These are phyloP conservation scores for Sisyra terminalis DNA, from an alignment of 2,888 invertebrate species.

Conservation along the genomic window DNA sequence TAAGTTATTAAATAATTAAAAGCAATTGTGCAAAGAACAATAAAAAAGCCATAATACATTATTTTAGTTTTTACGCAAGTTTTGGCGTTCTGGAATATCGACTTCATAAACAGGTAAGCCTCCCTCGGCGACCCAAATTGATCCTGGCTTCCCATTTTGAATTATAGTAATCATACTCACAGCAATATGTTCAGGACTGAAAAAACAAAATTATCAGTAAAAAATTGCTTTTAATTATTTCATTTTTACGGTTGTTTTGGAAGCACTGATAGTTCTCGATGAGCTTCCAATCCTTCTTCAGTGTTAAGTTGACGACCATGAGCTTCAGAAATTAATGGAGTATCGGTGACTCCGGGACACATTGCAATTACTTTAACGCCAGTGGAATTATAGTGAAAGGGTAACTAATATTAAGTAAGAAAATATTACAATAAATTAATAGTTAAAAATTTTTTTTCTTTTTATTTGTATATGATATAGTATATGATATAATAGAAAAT, in stretches of 20 bases:
- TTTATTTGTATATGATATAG: too few relatives aligned
- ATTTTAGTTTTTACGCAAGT: conserved; percentile 9
- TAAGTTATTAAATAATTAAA: too few relatives aligned
- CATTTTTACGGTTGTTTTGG: conserved; percentile 22
- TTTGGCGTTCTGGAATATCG: conserved; percentile 18
- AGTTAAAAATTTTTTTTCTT: too few relatives aligned
- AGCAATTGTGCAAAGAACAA: too few relatives aligned
- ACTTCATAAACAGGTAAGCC: conserved; percentile 23
- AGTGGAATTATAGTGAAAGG: conserved; percentile 20
- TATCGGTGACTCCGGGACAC: conserved; percentile 28
- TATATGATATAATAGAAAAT: too few relatives aligned
- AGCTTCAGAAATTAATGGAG: conserved; percentile 21
- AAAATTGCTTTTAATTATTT: background rate
- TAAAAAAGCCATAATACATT: too few relatives aligned
- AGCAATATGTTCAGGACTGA: conserved; percentile 21
- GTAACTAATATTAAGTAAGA: conserved; percentile 13
- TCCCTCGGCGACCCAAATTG: conserved; percentile 34
- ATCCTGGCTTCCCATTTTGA: conserved; percentile 29
- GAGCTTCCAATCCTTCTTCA: conserved; percentile 17
- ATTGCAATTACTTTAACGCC: conserved; percentile 27
- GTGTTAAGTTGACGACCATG: conserved; percentile 11
- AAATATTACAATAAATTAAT: background rate
- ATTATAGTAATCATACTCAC: conserved; percentile 22
- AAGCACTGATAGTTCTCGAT: conserved; percentile 18
- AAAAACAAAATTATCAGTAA: conserved; percentile 6